These are phyloP conservation scores for Solenodon paradoxus DNA, from an alignment of 2,113 vertebrate species.

Conservation along the genomic window DNA sequence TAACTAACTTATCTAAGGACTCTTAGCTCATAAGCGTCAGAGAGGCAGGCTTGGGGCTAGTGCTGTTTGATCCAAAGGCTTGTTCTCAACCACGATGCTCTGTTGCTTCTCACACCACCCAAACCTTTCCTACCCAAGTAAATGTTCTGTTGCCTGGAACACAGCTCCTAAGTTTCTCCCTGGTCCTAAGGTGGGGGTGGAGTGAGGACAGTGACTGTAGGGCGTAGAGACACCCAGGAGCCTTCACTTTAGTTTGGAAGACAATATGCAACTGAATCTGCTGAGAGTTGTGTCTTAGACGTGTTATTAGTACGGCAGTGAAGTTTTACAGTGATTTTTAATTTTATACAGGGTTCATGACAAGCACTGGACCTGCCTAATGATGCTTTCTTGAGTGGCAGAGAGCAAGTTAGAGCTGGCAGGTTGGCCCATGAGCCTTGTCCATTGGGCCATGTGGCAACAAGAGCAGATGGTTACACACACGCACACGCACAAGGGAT, in stretches of 20 bases:
- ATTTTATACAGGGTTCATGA: accelerated
- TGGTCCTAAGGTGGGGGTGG: too few species aligned
- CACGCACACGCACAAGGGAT: not conserved
- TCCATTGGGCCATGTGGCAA: not conserved
- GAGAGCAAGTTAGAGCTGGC: not conserved
- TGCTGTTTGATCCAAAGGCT: not conserved
- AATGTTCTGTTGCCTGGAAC: accelerated
- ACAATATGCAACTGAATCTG: not conserved
- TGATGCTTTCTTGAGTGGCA: not conserved
- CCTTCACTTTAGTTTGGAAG: not conserved
- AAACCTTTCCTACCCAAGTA: not conserved
- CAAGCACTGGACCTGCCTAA: not conserved
- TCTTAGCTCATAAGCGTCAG: not conserved
- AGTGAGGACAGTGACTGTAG: accelerated
- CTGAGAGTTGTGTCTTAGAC: not conserved
- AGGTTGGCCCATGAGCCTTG: accelerated
- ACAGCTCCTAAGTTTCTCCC: not conserved
- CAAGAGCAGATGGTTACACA: not conserved
- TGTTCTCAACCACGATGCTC: not conserved
- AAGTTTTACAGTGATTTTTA: not conserved
- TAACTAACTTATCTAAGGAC: not conserved
- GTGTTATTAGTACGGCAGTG: accelerated
- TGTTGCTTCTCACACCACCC: too few species aligned
- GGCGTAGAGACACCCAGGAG: not conserved
- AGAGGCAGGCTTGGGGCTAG: not conserved